A percentile compares a stretch with the other conserved stretches of the same genome.
These are phyloP conservation scores for Equus przewalskii DNA, from an alignment of 2,113 vertebrate genomes.

Conservation along the genomic window DNA sequence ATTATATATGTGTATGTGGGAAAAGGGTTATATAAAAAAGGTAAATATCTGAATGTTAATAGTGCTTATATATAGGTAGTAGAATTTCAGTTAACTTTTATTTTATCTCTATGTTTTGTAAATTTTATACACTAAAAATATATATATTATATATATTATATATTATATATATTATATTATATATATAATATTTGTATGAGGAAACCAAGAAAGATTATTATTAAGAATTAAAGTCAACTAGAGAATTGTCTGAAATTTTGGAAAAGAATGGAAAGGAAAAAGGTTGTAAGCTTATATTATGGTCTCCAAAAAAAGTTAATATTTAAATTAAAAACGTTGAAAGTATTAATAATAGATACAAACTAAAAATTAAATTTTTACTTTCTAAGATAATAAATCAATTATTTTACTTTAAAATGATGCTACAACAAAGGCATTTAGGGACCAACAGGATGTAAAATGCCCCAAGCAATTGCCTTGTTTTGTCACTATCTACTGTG, in stretches of 20 bases:
- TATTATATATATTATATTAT: too few species aligned
- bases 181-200: neutral
- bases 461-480: neutral
- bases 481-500: neutral
- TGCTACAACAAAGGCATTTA: neutral
- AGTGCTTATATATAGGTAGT: neutral
- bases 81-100: neutral
- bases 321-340: slow-evolving; percentile 40
- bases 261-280: neutral
- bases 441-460: neutral
- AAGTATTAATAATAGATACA: slow-evolving; percentile 35
- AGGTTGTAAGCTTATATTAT: neutral
- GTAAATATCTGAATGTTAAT: slow-evolving; percentile 15
- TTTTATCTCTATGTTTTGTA: neutral
- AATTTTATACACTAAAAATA: neutral
- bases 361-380: slow-evolving; percentile 31
- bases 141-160: neutral
- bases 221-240: slow-evolving; percentile 22
- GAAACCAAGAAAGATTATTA: slow-evolving; percentile 6
- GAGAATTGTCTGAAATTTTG: neutral
- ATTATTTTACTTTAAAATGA: slow-evolving; percentile 24
- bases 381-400: neutral
- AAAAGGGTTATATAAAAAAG: neutral
- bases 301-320: neutral
- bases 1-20: too few species aligned